Percentiles rank a stretch among this genome's conserved stretches.
Evolutionary conservation across 2,888 invertebrate genomes (phyloP).

Genomic region (Pocota personata): DNA sequence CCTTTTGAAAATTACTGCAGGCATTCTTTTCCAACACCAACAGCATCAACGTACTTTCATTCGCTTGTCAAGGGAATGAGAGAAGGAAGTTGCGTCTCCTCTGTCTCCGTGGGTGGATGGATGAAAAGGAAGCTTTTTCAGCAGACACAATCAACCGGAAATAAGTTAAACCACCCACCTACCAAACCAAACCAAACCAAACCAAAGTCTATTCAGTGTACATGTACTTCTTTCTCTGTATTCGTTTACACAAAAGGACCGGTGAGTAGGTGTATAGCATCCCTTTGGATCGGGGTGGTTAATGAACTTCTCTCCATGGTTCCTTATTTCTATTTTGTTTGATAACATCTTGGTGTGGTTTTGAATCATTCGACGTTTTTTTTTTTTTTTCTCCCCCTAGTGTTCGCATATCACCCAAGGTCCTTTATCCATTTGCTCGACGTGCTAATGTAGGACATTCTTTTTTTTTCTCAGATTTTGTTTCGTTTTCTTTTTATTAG

Average conservation of each 20-base stretch:
- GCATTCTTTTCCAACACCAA: conserved; percentile 61
- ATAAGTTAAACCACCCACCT: conserved; percentile 66
- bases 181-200: conserved; percentile 14
- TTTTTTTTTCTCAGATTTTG: conserved; percentile 1
- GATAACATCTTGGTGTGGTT: conserved; percentile 40
- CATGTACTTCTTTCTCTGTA: not conserved
- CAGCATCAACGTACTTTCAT: conserved; percentile 30
- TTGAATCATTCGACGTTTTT: conserved; percentile 2
- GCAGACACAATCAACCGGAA: conserved; percentile 71
- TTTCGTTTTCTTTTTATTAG: conserved; percentile 7
- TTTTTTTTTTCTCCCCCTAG: not conserved
- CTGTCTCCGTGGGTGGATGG: not conserved
- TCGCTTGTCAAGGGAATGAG: not conserved
- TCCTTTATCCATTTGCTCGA: conserved; percentile 24
- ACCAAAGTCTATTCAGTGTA: conserved; percentile 40
- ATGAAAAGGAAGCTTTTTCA: conserved; percentile 57
- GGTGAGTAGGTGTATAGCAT: conserved; percentile 11
- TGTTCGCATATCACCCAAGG: conserved; percentile 20
- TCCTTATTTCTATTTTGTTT: conserved; percentile 38
- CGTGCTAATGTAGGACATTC: conserved; percentile 23
- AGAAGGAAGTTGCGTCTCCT: conserved; percentile 15
- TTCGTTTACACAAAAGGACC: conserved; percentile 30
- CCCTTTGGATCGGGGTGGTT: conserved; percentile 43
- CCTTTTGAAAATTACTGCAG: conserved; percentile 70
- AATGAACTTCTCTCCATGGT: conserved; percentile 61